Conservation (phyloP, 2,113 vertebrate species). For the Ammodramus savannarum region DNA sequence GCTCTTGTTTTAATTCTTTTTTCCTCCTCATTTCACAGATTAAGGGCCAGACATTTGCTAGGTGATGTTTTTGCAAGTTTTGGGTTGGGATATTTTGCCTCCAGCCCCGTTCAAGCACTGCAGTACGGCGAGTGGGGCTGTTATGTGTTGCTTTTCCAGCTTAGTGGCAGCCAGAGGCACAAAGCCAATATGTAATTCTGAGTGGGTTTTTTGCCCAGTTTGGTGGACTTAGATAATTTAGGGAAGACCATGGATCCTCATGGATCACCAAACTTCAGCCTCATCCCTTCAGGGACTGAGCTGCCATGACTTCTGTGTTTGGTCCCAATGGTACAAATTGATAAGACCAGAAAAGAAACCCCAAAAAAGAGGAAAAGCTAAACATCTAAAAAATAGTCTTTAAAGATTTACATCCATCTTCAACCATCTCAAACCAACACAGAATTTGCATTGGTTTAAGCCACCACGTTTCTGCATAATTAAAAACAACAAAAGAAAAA, state of each 20-base stretch:
- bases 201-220: not conserved
- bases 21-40: not conserved
- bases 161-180: not conserved
- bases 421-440: constrained; percentile 18
- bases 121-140: not conserved
- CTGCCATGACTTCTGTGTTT: rapidly evolving
- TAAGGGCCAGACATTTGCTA: not conserved
- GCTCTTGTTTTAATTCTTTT: not conserved
- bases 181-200: not conserved
- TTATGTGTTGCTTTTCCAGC: rapidly evolving
- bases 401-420: constrained; percentile 54
- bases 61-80: not conserved
- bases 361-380: constrained; percentile 36
- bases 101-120: not conserved
- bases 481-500: not conserved
- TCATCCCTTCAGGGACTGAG: not conserved
- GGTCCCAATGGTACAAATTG: not conserved
- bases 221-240: not conserved
- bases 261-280: not conserved
- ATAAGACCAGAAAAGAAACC: constrained; percentile 30
- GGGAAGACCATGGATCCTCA: not conserved
- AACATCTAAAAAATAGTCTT: constrained; percentile 44
- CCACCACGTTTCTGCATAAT: constrained; percentile 34
- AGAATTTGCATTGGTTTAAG: constrained; percentile 15
- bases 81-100: not conserved